Conservation (phyloP, 2,888 invertebrate species). For the Pinctada fucata region DNA sequence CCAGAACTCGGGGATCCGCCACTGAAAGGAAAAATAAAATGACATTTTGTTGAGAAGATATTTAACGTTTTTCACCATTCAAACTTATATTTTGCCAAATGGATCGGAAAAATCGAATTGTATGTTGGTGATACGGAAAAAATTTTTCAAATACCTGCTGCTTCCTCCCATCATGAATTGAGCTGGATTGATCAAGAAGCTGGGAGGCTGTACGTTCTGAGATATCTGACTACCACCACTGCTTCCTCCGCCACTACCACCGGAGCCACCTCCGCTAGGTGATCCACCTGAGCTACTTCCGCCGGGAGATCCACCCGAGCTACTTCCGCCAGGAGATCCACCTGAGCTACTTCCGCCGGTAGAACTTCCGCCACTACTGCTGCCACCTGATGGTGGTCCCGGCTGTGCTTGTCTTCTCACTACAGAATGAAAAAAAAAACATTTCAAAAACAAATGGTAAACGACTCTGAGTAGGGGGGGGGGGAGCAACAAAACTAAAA, state of each 20-base stretch:
- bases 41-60: no score
- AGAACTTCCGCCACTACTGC: background rate
- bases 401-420: conserved; percentile 23
- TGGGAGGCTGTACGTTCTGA: conserved; percentile 54
- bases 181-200: conserved; percentile 49
- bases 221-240: conserved; percentile 33
- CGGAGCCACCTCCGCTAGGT: background rate
- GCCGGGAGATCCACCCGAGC: background rate
- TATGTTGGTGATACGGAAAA: background rate
- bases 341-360: conserved; percentile 7
- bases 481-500: no score
- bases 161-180: conserved; percentile 43
- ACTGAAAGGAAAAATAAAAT: no score
- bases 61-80: no score
- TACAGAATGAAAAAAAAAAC: background rate
- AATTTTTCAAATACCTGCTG: background rate
- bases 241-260: conserved; percentile 18
- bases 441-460: background rate
- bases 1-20: background rate
- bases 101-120: background rate
- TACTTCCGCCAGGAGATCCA: background rate
- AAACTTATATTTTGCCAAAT: no score
- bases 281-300: conserved; percentile 8
- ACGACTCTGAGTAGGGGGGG: no score
- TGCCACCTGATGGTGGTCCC: background rate